phyloP scores from a whole-genome alignment of 2,797 vertebrate genomes.

The Anomalospiza imberbis region DNA sequence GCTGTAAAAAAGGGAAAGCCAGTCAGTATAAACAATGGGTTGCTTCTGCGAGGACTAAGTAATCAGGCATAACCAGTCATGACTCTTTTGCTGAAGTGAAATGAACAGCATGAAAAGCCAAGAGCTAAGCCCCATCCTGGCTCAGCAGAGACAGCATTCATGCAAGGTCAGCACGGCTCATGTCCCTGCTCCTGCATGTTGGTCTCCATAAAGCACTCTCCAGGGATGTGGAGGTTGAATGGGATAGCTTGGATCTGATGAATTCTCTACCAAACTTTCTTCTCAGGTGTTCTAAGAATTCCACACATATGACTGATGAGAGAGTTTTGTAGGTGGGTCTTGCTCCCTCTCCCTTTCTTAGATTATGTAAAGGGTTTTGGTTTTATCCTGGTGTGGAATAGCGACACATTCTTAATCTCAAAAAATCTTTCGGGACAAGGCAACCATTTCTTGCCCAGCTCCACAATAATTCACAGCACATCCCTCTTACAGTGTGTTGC shows the following conservation, averaged over 20 bases:
- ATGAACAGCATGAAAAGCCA: not conserved
- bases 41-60: not conserved
- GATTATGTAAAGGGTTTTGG: not conserved
- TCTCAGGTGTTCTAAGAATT: not conserved
- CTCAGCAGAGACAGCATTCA: not conserved
- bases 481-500: not conserved
- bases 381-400: not conserved
- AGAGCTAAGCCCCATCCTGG: not conserved
- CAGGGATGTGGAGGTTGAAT: not conserved
- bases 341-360: not conserved
- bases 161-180: not conserved
- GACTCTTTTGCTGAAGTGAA: not conserved
- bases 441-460: conserved; percentile 3
- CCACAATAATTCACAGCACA: conserved; percentile 32
- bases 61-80: not conserved
- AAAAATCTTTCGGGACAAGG: conserved; percentile 31
- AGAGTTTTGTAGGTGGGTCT: not conserved
- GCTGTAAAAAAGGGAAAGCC: not conserved
- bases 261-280: not conserved
- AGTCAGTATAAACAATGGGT: not conserved
- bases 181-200: not conserved
- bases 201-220: not conserved
- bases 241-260: not conserved
- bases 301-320: not conserved
- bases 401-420: not conserved